These are phyloP conservation scores for Drosophila acutilabella DNA, from an alignment of 2,888 invertebrate genomes.

Conservation along the genomic window DNA sequence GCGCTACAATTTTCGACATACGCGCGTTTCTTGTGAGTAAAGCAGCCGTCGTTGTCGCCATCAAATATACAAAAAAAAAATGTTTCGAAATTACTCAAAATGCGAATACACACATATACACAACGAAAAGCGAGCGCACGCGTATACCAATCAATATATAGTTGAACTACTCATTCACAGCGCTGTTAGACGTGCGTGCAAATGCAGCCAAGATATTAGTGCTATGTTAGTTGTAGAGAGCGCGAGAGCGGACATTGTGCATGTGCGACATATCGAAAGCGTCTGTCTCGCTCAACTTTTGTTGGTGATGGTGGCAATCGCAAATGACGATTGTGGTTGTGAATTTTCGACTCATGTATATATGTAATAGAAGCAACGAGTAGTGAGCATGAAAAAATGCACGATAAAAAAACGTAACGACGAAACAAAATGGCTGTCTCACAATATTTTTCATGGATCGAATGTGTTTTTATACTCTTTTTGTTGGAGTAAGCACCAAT, in stretches of 20 bases:
- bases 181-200: conserved; percentile 39
- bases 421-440: conserved; percentile 83
- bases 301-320: conserved; percentile 43
- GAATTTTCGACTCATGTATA: conserved; percentile 45
- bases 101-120: conserved; percentile 76
- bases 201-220: conserved; percentile 50
- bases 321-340: conserved; percentile 54
- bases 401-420: conserved; percentile 59
- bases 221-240: conserved; percentile 41
- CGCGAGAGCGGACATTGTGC: conserved; percentile 49
- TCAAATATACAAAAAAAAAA: conserved; percentile 85
- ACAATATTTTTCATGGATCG: conserved; percentile 51
- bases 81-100: conserved; percentile 83
- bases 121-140: conserved; percentile 67
- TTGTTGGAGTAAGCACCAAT: conserved; percentile 20
- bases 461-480: conserved; percentile 26
- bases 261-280: conserved; percentile 51
- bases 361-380: conserved; percentile 46
- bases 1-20: conserved; percentile 82
- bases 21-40: conserved; percentile 84
- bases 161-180: conserved; percentile 47
- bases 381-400: conserved; percentile 57
- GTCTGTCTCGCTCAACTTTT: conserved; percentile 36
- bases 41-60: conserved; percentile 81
- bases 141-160: conserved; percentile 47